phyloP scores from a whole-genome alignment of 1,140 invertebrate genomes.

The Brachionus manjavacas region DNA sequence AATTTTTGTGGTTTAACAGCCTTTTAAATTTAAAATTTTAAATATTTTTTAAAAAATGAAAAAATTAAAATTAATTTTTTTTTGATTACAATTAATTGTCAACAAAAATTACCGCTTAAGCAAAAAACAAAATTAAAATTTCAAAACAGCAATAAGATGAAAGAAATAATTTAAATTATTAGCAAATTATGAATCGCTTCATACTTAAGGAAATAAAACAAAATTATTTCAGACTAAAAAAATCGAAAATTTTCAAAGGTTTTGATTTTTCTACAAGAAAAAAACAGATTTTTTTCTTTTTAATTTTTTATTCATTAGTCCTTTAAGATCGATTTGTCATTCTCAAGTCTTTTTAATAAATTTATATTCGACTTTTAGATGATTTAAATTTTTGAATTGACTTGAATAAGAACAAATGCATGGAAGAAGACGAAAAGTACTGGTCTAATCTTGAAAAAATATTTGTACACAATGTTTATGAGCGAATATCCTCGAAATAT shows the following conservation, averaged over 20 bases:
- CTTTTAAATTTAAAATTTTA: no score
- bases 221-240: not conserved
- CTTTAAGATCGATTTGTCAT: not conserved
- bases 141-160: not conserved
- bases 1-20: no score
- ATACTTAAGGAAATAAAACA: not conserved
- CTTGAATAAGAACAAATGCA: not conserved
- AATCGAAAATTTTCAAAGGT: not conserved
- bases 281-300: not conserved
- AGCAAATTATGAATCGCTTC: not conserved
- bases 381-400: not conserved
- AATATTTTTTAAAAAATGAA: no score
- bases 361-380: not conserved
- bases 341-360: not conserved
- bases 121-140: not conserved
- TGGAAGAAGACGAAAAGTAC: constrained; percentile 32
- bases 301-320: not conserved
- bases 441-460: constrained; percentile 69
- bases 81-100: no score
- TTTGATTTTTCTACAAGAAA: not conserved
- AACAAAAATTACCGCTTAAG: no score
- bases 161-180: not conserved
- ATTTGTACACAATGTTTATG: constrained; percentile 88
- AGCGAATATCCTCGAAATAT: constrained; percentile 67
- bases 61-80: no score